Evolutionary conservation across 2,888 invertebrate genomes (phyloP), one percentile per base, ranked within the genome.

Genomic region (Hirtodrosophila cameraria): DNA sequence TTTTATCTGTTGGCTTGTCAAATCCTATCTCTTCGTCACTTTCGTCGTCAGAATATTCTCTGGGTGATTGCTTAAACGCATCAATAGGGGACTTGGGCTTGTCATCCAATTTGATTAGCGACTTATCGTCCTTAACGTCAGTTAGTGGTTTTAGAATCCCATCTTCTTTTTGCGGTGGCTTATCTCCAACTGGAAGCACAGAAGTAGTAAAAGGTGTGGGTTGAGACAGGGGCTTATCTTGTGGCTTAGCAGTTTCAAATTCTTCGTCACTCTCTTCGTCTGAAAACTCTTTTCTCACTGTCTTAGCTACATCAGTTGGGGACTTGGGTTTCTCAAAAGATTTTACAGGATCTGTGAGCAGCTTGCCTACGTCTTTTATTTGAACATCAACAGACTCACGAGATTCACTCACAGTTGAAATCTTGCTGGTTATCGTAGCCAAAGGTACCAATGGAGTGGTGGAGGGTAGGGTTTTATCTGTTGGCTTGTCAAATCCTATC

Each of bases 321-420:
- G 61, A 49, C 20, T 50, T 49, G 23, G 61, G 61, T 43, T 59
- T 49, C 20, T 52, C 63, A 27, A 71, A 73, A 3, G 38, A 2
- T 8, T 30, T 45, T 0, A 13, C 1, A n/a, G n/a, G n/a, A n/a
- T n/a, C n/a, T n/a, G n/a, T n/a, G n/a, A n/a, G n/a, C n/a, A n/a
- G n/a, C n/a, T 39, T 30, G 12, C 18, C 43, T 20, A 18, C 12
- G n/a, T 46, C 57, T 55, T 65, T 53, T 42, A 50, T 12, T 50
- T 57, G 57, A 31, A 18, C 27, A 23, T 39, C 25, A 23, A 39
- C 38, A 23, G 38, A 12, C 25, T 25, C 7, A 12, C 12, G 23
- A n/a, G n/a, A n/a, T n/a, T n/a, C n/a, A n/a, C n/a, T n/a, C n/a
- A n/a, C n/a, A n/a, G n/a, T n/a, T n/a, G n/a, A n/a, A n/a, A n/a